Evolutionary conservation across 2,888 invertebrate species (phyloP).

Genomic region (Sthenelais limicola): DNA sequence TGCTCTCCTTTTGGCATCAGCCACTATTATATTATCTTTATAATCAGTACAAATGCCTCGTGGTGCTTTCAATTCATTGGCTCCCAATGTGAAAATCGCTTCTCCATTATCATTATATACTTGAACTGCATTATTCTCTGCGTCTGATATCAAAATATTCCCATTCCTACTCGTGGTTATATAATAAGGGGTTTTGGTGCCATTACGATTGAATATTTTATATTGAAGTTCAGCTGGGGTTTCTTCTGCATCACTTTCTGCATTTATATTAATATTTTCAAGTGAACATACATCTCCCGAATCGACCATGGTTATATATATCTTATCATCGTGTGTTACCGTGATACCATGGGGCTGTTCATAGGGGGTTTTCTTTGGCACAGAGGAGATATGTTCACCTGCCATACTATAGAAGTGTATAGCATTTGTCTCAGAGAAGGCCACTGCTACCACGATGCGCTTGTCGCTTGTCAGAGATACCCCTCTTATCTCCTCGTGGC

Average conservation of each 20-base stretch:
- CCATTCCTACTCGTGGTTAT: constrained; percentile 59
- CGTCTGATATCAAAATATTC: constrained; percentile 62
- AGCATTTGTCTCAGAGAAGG: constrained; percentile 57
- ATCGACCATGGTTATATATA: constrained; percentile 4
- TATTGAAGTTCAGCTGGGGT: constrained; percentile 64
- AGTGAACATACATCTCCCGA: not conserved
- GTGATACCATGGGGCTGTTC: constrained; percentile 10
- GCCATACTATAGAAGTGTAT: constrained; percentile 57
- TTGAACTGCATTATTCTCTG: constrained; percentile 59
- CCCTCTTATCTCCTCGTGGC: constrained; percentile 60
- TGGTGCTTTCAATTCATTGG: constrained; percentile 56
- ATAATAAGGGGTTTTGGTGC: constrained; percentile 58
- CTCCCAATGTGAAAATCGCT: constrained; percentile 58
- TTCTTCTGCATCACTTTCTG: too few species aligned
- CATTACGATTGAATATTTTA: constrained; percentile 62
- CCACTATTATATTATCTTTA: constrained; percentile 63
- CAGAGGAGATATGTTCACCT: constrained; percentile 1
- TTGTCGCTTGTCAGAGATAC: constrained; percentile 54
- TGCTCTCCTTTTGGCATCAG: constrained; percentile 63
- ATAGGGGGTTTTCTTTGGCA: not conserved
- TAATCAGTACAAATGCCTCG: constrained; percentile 61
- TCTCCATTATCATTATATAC: constrained; percentile 59
- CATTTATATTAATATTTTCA: not conserved
- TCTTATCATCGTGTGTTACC: not conserved
- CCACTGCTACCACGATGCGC: constrained; percentile 54